These are phyloP conservation scores for Erythrocebus patas DNA, from an alignment of 2,113 vertebrate species.

Conservation along the genomic window DNA sequence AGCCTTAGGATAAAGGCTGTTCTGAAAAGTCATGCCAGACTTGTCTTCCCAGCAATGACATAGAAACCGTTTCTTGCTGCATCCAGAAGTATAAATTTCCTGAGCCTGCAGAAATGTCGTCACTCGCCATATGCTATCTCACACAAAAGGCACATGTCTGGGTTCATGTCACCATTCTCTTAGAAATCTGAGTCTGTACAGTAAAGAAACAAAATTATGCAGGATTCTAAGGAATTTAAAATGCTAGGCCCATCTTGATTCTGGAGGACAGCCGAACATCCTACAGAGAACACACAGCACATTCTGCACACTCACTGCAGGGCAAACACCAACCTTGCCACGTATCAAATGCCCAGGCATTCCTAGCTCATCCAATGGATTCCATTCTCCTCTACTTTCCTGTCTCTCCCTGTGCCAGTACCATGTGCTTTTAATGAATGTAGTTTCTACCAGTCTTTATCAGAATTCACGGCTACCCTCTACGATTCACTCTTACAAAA, in stretches of 20 bases:
- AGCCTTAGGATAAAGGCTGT: not conserved
- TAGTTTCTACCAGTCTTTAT: not conserved
- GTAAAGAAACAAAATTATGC: not conserved
- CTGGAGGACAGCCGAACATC: accelerated
- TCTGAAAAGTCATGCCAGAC: not conserved
- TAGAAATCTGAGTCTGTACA: not conserved
- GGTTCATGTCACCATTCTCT: not conserved
- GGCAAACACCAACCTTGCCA: not conserved
- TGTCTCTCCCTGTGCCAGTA: not conserved
- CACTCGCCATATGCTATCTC: not conserved
- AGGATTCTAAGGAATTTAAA: not conserved
- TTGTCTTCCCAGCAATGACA: not conserved
- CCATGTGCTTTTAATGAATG: not conserved
- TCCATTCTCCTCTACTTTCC: accelerated
- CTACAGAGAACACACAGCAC: accelerated
- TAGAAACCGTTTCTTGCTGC: not conserved
- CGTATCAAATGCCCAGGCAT: accelerated
- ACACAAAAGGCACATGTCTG: not conserved
- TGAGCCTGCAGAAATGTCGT: not conserved
- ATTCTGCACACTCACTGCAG: not conserved
- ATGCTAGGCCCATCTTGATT: accelerated
- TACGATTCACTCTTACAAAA: not conserved
- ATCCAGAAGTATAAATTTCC: no score
- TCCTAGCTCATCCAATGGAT: accelerated
- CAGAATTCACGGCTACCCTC: no score